Evolutionary conservation across 37 sponge, comb jelly and placozoan genomes (phyloP).

Genomic region (Axinella damicornis): DNA sequence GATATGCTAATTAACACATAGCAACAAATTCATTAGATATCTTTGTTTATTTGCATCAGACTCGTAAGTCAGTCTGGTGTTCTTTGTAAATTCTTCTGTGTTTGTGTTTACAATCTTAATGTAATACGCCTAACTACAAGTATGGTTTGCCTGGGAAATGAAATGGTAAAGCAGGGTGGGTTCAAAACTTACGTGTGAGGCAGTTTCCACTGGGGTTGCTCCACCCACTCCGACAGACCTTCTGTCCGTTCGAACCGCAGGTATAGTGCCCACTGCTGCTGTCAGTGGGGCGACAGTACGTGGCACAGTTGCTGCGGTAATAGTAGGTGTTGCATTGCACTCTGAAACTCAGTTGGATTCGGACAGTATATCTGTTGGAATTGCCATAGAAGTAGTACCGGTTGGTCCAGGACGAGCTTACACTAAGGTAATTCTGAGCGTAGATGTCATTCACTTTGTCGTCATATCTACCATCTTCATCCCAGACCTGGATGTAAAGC

Average conservation of each 20-base stretch:
- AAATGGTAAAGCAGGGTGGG: too few relatives aligned
- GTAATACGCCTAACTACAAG: too few relatives aligned
- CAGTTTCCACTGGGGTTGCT: slow-evolving; percentile 34
- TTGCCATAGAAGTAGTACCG: slow-evolving; percentile 18
- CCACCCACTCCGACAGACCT: slow-evolving; percentile 61
- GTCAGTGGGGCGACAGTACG: slow-evolving; percentile 47
- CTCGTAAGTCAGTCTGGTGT: too few relatives aligned
- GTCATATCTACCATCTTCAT: slow-evolving; percentile 23
- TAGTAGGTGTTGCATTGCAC: slow-evolving; percentile 36
- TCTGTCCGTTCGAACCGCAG: slow-evolving; percentile 51
- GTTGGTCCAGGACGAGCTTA: slow-evolving; percentile 9
- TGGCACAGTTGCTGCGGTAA: slow-evolving; percentile 48
- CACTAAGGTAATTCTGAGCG: slow-evolving; percentile 11
- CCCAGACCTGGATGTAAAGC: slow-evolving; percentile 31
- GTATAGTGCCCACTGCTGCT: slow-evolving; percentile 57
- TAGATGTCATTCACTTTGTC: slow-evolving; percentile 60
- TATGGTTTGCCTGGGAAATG: too few relatives aligned
- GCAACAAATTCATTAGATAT: too few relatives aligned
- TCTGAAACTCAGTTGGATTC: slow-evolving; percentile 14
- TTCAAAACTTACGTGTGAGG: slow-evolving; percentile 40
- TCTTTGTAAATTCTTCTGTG: too few relatives aligned
- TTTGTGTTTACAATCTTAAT: too few relatives aligned
- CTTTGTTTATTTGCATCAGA: too few relatives aligned
- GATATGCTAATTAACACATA: too few relatives aligned
- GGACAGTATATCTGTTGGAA: background rate